Percentiles rank a stretch among this genome's conserved stretches.
phyloP scores from a whole-genome alignment of 2,113 vertebrate genomes.

The Bettongia penicillata region DNA sequence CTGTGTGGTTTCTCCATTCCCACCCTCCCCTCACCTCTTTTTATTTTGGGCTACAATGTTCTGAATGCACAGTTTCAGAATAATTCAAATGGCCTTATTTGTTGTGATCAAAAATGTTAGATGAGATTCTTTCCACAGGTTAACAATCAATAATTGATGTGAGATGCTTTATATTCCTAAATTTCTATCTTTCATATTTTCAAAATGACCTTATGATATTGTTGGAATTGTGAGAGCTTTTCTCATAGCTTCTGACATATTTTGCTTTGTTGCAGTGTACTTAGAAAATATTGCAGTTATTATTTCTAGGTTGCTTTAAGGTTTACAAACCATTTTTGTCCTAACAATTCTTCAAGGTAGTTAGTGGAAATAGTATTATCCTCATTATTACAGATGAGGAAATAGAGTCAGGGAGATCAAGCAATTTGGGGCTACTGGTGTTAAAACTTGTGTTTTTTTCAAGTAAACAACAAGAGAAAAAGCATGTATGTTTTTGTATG shows the following conservation, averaged over 20 bases:
- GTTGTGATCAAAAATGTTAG: not conserved
- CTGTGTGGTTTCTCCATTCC: constrained; percentile 7
- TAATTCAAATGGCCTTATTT: constrained; percentile 12
- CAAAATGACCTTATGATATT: not conserved
- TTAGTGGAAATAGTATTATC: not conserved
- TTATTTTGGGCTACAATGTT: constrained; percentile 20
- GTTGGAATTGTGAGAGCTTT: not conserved
- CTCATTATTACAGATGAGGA: not conserved
- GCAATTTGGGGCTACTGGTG: not conserved
- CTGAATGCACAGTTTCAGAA: constrained; percentile 10
- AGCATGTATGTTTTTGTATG: not conserved
- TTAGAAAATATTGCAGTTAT: not conserved
- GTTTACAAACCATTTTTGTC: not conserved
- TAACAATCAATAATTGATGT: not conserved
- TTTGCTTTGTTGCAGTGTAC: not conserved
- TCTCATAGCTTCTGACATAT: not conserved
- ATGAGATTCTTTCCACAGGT: not conserved
- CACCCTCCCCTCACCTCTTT: constrained; percentile 29
- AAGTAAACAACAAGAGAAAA: not conserved
- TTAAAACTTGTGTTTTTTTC: not conserved
- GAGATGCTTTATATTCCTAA: not conserved
- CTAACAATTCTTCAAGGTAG: not conserved
- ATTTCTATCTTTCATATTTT: not conserved
- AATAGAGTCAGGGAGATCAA: not conserved
- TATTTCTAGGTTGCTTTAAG: not conserved